Base-by-base conservation (phyloP, 1,140 invertebrate species). In the Cardiocondyla obscurior region DNA sequence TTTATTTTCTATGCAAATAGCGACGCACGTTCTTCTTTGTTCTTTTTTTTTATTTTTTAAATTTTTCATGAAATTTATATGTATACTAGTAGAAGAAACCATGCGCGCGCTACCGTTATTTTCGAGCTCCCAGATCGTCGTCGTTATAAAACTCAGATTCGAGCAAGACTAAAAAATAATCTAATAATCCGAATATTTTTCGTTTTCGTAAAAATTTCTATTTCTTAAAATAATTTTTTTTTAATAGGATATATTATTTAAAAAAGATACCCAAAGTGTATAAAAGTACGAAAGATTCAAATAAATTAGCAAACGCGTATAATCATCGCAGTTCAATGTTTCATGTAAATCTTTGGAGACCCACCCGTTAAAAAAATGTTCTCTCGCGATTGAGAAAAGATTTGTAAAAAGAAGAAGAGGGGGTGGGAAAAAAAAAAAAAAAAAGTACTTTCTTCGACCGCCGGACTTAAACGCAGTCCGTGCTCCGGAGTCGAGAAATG, bases 1-100 rank as follows among this genome's bases (percentile, higher is more conserved):
- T 76, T 76, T 76, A n/a, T 14, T 36, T 49, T 64, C 7, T 25
- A 22, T 46, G 72, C 72, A 58, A 60, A 74, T 72, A 42, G 46
- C 36, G 12, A 2, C 7, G 5, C 12, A 33, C 12, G n/a, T 8
- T 58, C 25, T 14, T 30, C 19, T 16, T n/a, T 46, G 10, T 73
- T 60, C 10, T 2, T 46, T 3, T 49, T 58, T 44, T 44, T 42
- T 44, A 16, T 57, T 39, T 22, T 39, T 39, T 44, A 65, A 28
- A 65, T 25, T 65, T 42, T 28, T 25, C 8, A 2, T 28, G 12
- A 46, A 14, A 7, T 28, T 65, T n/a, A n/a, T 4, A 44, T n/a
- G n/a, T n/a, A n/a, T n/a, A n/a, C n/a, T n/a, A n/a, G n/a, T n/a
- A n/a, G n/a, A n/a, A n/a, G n/a, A n/a, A n/a, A n/a, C n/a, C n/a